phyloP scores from a whole-genome alignment of 2,113 vertebrate species.

The Eublepharis macularius region DNA sequence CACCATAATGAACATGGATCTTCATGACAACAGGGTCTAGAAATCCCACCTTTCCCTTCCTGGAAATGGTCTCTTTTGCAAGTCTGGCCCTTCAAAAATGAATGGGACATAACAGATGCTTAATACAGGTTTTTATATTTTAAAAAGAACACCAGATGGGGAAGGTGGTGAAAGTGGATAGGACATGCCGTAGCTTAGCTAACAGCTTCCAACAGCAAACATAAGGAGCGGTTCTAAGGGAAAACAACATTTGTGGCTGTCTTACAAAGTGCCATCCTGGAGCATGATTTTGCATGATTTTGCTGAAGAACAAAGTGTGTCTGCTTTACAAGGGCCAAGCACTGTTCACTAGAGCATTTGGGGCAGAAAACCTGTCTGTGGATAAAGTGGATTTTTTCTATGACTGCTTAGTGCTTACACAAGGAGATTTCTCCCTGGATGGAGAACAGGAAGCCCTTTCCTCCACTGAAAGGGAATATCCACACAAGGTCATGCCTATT shows the following conservation, averaged over 20 bases:
- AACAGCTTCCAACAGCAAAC: conserved; percentile 18
- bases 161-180: neutral
- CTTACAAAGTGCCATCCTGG: neutral
- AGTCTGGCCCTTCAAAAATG: neutral
- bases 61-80: neutral
- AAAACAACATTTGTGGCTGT: conserved; percentile 27
- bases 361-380: neutral
- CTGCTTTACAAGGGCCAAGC: neutral
- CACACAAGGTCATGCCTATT: too few species aligned
- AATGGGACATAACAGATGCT: neutral
- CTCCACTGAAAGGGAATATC: too few species aligned
- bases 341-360: neutral
- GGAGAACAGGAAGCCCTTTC: too few species aligned
- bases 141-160: neutral
- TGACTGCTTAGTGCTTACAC: neutral
- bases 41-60: too few species aligned
- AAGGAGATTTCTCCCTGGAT: too few species aligned
- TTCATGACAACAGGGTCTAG: neutral
- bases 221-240: neutral
- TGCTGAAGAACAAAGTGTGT: neutral
- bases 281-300: neutral
- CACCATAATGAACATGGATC: too few species aligned
- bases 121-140: conserved; percentile 17
- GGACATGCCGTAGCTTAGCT: neutral
- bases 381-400: neutral